phyloP scores from a whole-genome alignment of 2,797 vertebrate species.

The Gallinago nigripennis region DNA sequence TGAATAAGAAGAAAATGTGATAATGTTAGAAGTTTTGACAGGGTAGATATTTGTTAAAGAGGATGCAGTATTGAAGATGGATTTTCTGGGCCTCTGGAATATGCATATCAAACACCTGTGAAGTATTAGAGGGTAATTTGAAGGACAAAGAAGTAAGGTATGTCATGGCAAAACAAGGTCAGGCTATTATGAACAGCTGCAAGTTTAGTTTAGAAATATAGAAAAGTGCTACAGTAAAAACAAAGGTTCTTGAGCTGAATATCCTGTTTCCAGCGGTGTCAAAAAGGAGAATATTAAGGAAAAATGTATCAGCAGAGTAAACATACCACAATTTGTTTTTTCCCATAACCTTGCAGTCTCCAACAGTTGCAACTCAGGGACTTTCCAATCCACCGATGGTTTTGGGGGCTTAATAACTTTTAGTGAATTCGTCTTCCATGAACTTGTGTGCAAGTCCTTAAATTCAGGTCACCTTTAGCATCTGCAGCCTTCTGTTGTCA shows the following conservation, averaged over 20 bases:
- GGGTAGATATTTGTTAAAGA: not conserved
- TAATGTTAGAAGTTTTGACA: not conserved
- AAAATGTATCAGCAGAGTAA: not conserved
- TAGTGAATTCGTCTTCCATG: not conserved
- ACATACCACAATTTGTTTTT: not conserved
- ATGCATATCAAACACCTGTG: rapidly evolving
- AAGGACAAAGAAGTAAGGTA: not conserved
- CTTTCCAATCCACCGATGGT: not conserved
- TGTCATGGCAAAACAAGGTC: not conserved
- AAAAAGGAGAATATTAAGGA: not conserved
- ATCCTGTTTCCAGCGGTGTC: not conserved
- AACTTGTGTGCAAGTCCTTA: not conserved
- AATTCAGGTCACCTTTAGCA: not conserved
- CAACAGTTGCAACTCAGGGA: not conserved
- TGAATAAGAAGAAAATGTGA: not conserved
- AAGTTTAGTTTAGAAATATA: not conserved
- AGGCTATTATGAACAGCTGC: rapidly evolving
- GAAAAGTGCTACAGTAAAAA: not conserved
- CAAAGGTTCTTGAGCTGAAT: not conserved
- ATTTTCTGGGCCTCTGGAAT: not conserved
- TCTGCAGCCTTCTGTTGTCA: not conserved
- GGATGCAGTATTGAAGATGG: not conserved
- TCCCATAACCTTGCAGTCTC: not conserved
- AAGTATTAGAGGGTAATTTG: not conserved
- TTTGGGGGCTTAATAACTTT: not conserved